Base-by-base conservation (phyloP, 1,140 invertebrate species). In the Andricus grossulariae region DNA sequence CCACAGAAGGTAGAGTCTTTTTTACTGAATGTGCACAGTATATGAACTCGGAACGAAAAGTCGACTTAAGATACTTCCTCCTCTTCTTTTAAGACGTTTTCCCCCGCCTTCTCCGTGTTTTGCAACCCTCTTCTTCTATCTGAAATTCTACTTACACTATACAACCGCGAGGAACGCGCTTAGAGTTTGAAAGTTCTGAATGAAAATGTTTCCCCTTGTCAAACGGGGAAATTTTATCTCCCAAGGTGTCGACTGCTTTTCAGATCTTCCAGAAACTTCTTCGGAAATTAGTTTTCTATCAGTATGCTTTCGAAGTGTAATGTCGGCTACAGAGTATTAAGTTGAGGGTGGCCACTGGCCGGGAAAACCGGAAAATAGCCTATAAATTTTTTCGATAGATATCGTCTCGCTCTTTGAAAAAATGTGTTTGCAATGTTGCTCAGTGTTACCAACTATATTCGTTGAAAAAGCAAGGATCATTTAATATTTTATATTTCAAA, bases 1-100 rank as follows among this genome's bases (percentile, higher is more conserved):
- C 25, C 57, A 66, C 57, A 66, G 21, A 66, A 66, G 57, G 21
- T 39, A 66, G 57, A 25, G 32, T 66, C 60, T 66, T 66, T 66
- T 32, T 66, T 66, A 13, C 16, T 39, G 32, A 13, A 66, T 32
- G 60, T 66, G 60, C 45, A 66, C 60, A 66, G 60, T 66, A 66
- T 39, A 66, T 66, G 60, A 66, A 39, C 60, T 66, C 13, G 16
- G 25, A 66, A 16, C 32, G 60, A 66, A 66, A 66, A 32, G 60
- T 15, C 32, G n/a, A 32, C 12, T 60, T 15, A 60, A 32, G 25
- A 66, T 66, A 66, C 25, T 39, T 66, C 25, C 60, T 32, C n/a
- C 25, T 16, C 32, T 45, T 66, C 60, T 66, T 66, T 16, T 66
- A 39, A 39, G 39, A 66, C 60, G 60, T 66, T 66, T 66, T 25